Base-by-base conservation (phyloP, 1,140 invertebrate genomes). In the Lepidurus apus region DNA sequence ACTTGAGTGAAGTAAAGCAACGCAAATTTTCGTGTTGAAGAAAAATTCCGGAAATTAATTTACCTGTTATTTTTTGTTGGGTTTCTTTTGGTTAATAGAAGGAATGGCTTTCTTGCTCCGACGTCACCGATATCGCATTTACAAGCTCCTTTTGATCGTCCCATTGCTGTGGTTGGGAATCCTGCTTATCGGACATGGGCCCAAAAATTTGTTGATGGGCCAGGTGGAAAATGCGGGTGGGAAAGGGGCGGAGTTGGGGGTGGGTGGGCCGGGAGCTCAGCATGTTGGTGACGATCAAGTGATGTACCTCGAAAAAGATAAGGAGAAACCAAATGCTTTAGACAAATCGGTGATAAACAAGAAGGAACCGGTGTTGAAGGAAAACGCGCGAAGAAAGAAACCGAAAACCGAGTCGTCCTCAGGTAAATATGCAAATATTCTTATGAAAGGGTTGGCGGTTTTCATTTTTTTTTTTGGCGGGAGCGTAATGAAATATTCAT, bases 171-270 rank as follows among this genome's bases (percentile, higher is more conserved):
- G 53, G 53, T 65, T 65, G 53, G 53, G 53, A n/a, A 13, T 65
- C 53, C 53, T 65, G 53, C 53, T 65, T 65, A 65, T 65, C 53
- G 53, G 53, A 65, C 53, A 65, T 17, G 53, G 53, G 53, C 53
- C 53, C 6, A 65, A 65, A 17, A 65, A 21, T 21, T 65, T 65
- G 17, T 65, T 21, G 53, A 65, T 65, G 17, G 53, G 53, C 8
- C 53, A 65, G 13, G 53, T 21, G 53, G 53, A 65, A 65, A 65
- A 65, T 21, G 53, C 17, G 3, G 13, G n/a, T 9, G 53, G 6
- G 9, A 65, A 65, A 65, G 53, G 53, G 21, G 53, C 17, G 13
- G 53, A 65, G 53, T 7, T 65, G 53, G 53, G 21, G 21, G 53
- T n/a, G 0, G 17, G 17, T 13, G 53, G 53, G 6, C 21, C 17